Percentiles rank a stretch among this genome's conserved stretches.
Conservation (phyloP, 2,113 vertebrate genomes). For the Lathamus discolor region DNA sequence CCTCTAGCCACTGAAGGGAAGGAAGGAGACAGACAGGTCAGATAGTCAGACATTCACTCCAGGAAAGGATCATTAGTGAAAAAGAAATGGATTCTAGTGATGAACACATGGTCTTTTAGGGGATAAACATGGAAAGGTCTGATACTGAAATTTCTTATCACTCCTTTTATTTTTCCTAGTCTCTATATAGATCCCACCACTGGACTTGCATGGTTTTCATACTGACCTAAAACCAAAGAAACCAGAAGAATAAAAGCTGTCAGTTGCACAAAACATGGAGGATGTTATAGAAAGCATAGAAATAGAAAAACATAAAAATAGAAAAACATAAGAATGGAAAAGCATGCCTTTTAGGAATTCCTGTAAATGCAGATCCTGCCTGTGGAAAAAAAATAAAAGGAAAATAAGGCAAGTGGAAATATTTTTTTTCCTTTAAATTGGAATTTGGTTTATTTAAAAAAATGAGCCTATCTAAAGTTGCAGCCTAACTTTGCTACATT, state of each 20-base stretch:
- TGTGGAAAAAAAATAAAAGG: background rate
- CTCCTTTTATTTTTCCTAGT: background rate
- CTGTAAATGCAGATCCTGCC: background rate
- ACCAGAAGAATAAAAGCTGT: background rate
- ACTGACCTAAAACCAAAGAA: background rate
- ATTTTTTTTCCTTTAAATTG: background rate
- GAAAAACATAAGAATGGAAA: background rate
- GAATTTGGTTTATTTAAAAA: background rate
- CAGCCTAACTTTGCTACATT: background rate
- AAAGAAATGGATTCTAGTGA: background rate
- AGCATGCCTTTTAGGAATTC: background rate
- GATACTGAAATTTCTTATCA: background rate
- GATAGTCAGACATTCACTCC: background rate
- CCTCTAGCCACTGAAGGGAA: background rate
- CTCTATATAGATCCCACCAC: background rate
- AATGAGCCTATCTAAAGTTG: background rate
- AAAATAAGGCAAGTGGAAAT: background rate
- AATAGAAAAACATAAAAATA: no score
- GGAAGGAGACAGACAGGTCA: background rate
- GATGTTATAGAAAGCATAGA: no score
- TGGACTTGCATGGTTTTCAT: background rate
- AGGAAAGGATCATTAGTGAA: background rate
- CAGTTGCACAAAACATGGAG: background rate
- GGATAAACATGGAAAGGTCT: background rate
- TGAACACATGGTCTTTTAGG: fast-evolving